These are phyloP conservation scores for Aspidiotus destructor DNA, from an alignment of 2,888 invertebrate genomes.

Conservation along the genomic window DNA sequence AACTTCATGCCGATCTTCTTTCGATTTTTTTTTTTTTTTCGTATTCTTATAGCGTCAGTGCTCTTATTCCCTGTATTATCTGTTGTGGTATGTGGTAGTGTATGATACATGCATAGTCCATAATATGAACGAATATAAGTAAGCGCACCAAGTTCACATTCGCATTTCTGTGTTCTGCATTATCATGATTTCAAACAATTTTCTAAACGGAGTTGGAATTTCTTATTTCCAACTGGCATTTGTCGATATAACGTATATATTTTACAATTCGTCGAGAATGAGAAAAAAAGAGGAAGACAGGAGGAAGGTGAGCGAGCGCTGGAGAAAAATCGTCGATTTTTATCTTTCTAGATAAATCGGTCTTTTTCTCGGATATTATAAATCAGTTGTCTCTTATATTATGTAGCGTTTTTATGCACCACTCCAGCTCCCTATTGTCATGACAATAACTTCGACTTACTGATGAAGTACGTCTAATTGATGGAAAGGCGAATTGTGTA, in stretches of 20 bases:
- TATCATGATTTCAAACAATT: slow-evolving; percentile 27
- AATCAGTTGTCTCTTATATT: slow-evolving; percentile 11
- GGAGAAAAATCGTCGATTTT: slow-evolving; percentile 23
- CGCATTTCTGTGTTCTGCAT: not conserved
- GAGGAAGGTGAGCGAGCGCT: not conserved
- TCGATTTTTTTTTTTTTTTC: slow-evolving; percentile 8
- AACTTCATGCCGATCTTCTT: slow-evolving; percentile 22
- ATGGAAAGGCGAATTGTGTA: slow-evolving; percentile 24
- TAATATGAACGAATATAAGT: not conserved
- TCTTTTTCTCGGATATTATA: slow-evolving; percentile 16
- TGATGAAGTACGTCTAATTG: slow-evolving; percentile 25
- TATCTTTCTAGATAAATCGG: slow-evolving; percentile 23
- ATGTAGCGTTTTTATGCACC: not conserved
- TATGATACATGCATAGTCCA: too few species aligned
- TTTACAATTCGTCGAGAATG: not conserved
- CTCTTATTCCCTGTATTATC: not conserved
- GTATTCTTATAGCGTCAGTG: not conserved
- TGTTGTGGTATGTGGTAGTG: too few species aligned
- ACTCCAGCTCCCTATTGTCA: slow-evolving; percentile 10
- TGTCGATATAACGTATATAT: slow-evolving; percentile 18
- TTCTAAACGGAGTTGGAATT: not conserved
- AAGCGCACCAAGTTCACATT: not conserved
- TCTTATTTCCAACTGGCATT: slow-evolving; percentile 20
- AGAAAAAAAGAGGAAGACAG: not conserved
- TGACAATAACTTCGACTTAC: slow-evolving; percentile 18